These are phyloP conservation scores for Ophion costatus DNA, from an alignment of 2,888 invertebrate species.

Conservation along the genomic window DNA sequence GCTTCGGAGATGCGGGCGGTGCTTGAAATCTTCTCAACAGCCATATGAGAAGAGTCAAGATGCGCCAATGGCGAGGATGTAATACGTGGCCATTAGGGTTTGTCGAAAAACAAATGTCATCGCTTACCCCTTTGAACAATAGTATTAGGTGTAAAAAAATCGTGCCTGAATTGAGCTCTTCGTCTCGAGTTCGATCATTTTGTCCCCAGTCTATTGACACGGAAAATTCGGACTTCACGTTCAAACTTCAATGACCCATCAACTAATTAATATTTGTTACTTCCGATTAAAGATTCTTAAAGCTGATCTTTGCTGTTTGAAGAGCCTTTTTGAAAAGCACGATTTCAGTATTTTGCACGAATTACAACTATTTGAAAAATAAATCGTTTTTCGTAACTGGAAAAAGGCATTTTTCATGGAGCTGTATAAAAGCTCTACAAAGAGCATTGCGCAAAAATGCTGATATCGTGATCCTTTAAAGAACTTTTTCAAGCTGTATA, in stretches of 20 bases:
- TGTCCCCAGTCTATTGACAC: background rate
- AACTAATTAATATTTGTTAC: background rate
- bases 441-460: background rate
- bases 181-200: background rate
- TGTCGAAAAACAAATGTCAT: background rate
- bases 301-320: background rate
- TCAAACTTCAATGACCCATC: background rate
- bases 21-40: conserved; percentile 15
- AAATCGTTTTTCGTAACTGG: background rate
- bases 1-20: background rate
- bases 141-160: background rate
- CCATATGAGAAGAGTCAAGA: conserved; percentile 27
- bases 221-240: background rate
- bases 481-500: too few relatives aligned
- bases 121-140: background rate
- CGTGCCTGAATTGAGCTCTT: background rate
- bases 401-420: background rate
- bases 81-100: background rate
- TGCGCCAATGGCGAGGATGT: background rate
- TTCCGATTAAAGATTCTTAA: background rate
- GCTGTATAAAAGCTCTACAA: background rate
- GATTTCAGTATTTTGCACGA: background rate
- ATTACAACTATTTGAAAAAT: background rate
- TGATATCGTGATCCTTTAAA: background rate
- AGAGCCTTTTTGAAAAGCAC: background rate